Conservation (phyloP, 1,140 invertebrate genomes). For the Heliconius eleuchia region DNA sequence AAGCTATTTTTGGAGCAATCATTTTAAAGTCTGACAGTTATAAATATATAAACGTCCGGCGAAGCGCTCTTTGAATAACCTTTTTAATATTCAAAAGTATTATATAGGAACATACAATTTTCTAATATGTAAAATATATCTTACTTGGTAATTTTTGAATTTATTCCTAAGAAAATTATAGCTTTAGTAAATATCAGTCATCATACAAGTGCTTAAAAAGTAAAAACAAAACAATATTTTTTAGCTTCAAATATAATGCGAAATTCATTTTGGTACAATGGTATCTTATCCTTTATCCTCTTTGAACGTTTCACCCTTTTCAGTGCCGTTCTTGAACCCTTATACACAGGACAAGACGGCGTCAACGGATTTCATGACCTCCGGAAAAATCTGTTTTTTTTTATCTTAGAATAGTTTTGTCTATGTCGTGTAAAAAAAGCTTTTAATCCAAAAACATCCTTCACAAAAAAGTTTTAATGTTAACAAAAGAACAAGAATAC, state of each 20-base stretch:
- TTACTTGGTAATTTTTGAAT: no score
- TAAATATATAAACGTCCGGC: conserved; percentile 8
- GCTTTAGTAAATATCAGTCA: no score
- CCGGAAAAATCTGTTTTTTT: conserved; percentile 41
- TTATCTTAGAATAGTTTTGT: conserved; percentile 47
- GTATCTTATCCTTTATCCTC: conserved; percentile 6
- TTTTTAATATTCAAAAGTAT: not conserved
- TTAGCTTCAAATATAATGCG: not conserved
- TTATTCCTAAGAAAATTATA: no score
- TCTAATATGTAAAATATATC: no score
- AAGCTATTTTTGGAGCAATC: conserved; percentile 22
- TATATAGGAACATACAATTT: not conserved
- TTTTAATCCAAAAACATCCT: conserved; percentile 20
- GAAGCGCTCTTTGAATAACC: not conserved
- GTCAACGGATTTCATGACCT: conserved; percentile 52
- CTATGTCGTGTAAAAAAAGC: conserved; percentile 40
- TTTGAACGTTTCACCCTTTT: conserved; percentile 24
- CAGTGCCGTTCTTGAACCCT: conserved; percentile 71
- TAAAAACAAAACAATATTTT: no score
- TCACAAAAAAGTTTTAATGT: not conserved
- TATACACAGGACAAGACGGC: conserved; percentile 74
- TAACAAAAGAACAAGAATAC: no score
- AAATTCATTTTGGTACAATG: not conserved
- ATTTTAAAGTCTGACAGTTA: conserved; percentile 16
- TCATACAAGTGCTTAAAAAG: no score